Conservation (phyloP, 2,113 vertebrate genomes). For the Mus pahari region DNA sequence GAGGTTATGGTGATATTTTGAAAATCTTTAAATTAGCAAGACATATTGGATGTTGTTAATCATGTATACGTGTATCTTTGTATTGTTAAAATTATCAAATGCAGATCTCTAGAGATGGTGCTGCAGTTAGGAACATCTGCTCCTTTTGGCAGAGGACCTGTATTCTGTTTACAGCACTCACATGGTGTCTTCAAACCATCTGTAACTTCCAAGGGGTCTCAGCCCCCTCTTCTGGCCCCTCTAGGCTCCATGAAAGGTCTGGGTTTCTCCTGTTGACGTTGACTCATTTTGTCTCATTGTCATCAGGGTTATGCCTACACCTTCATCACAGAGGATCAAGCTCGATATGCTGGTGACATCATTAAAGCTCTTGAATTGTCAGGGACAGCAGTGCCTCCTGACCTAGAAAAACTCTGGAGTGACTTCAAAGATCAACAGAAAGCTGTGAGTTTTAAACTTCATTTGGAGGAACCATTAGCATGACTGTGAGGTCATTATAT, state of each 20-base stretch:
- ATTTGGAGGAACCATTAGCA: not conserved
- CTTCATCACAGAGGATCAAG: constrained; percentile 98
- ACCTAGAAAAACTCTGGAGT: constrained; percentile 96
- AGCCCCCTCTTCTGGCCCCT: too few species aligned
- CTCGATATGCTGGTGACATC: constrained; percentile 96
- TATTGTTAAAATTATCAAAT: not conserved
- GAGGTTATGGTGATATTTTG: not conserved
- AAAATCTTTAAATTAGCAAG: not conserved
- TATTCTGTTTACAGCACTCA: not conserved
- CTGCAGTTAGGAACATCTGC: not conserved
- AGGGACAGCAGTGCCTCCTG: constrained; percentile 91
- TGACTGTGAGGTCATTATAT: constrained; percentile 62
- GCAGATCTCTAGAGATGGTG: not conserved
- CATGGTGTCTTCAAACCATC: not conserved
- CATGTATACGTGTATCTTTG: not conserved
- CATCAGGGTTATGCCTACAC: constrained; percentile 96
- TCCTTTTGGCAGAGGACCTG: not conserved
- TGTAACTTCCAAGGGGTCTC: not conserved
- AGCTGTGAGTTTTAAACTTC: constrained; percentile 88
- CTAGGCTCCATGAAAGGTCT: not conserved
- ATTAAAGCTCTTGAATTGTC: constrained; percentile 98
- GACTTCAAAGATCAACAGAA: constrained; percentile 99
- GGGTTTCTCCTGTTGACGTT: not conserved
- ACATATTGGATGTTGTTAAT: not conserved
- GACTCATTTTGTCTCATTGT: constrained; percentile 5